phyloP scores from a whole-genome alignment of 2,888 invertebrate genomes.

The Muscina levida region DNA sequence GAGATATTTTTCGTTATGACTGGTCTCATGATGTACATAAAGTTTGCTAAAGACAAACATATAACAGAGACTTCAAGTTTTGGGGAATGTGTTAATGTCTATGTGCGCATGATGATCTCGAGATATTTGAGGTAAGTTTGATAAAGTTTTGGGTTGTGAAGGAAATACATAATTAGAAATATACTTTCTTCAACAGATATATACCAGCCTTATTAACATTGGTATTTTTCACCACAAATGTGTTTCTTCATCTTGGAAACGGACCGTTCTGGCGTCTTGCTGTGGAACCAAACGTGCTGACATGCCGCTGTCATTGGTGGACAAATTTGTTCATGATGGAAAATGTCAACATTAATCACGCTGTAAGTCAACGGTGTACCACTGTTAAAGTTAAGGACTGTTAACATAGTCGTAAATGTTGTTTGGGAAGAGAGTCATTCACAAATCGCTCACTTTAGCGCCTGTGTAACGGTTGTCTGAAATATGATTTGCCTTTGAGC shows the following conservation, averaged over 20 bases:
- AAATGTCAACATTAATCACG: conserved; percentile 73
- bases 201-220: conserved; percentile 70
- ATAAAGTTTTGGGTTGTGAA: background rate
- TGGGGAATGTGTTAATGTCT: conserved; percentile 58
- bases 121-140: conserved; percentile 49
- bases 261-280: conserved; percentile 79
- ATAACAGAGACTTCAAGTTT: conserved; percentile 60
- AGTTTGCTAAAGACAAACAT: conserved; percentile 67
- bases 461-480: no score
- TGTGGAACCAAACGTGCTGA: conserved; percentile 72
- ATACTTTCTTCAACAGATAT: conserved; percentile 65
- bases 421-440: no score
- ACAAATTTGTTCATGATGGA: conserved; percentile 76
- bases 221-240: conserved; percentile 73
- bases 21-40: conserved; percentile 80
- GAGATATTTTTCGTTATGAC: conserved; percentile 82
- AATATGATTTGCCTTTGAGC: no score
- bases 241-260: conserved; percentile 75
- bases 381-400: no score
- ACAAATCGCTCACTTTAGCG: no score
- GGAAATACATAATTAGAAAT: background rate
- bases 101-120: conserved; percentile 60
- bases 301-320: conserved; percentile 78
- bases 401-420: no score
- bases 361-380: no score